Conservation (phyloP, 2,888 invertebrate species). For the Mechanitis mazaeus region DNA sequence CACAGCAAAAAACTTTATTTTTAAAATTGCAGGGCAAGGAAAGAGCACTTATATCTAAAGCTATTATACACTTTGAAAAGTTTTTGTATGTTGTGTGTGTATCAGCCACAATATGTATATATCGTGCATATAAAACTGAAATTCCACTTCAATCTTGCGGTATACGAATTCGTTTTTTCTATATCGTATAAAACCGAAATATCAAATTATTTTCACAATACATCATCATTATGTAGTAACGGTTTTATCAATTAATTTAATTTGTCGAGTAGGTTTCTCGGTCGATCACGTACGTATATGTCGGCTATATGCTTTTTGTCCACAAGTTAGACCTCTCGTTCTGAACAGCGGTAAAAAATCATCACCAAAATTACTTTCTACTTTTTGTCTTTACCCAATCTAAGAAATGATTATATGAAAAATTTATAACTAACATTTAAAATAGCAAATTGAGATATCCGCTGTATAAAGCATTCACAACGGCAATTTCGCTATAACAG, state of each 20-base stretch:
- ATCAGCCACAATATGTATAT: not conserved
- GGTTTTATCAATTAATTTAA: slow-evolving; percentile 71
- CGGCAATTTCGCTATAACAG: slow-evolving; percentile 18
- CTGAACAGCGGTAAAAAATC: slow-evolving; percentile 22
- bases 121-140: slow-evolving; percentile 7
- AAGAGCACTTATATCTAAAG: slow-evolving; percentile 49
- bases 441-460: slow-evolving; percentile 1
- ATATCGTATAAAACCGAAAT: slow-evolving; percentile 55
- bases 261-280: slow-evolving; percentile 62
- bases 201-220: slow-evolving; percentile 71
- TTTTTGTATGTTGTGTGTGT: slow-evolving; percentile 44
- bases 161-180: slow-evolving; percentile 44
- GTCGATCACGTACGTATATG: slow-evolving; percentile 59
- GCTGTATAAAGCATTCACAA: not conserved
- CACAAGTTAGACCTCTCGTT: slow-evolving; percentile 19
- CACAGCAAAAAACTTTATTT: slow-evolving; percentile 47
- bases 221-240: slow-evolving; percentile 67
- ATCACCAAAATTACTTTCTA: slow-evolving; percentile 8
- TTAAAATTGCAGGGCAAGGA: slow-evolving; percentile 42
- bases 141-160: slow-evolving; percentile 40
- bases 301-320: slow-evolving; percentile 21
- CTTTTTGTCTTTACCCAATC: not conserved
- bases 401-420: not conserved
- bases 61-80: slow-evolving; percentile 35
- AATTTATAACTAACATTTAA: not conserved